Percentiles rank a stretch among this genome's conserved stretches.
These are phyloP conservation scores for Ischnus inquisitorius DNA, from an alignment of 2,888 invertebrate species.

Conservation along the genomic window DNA sequence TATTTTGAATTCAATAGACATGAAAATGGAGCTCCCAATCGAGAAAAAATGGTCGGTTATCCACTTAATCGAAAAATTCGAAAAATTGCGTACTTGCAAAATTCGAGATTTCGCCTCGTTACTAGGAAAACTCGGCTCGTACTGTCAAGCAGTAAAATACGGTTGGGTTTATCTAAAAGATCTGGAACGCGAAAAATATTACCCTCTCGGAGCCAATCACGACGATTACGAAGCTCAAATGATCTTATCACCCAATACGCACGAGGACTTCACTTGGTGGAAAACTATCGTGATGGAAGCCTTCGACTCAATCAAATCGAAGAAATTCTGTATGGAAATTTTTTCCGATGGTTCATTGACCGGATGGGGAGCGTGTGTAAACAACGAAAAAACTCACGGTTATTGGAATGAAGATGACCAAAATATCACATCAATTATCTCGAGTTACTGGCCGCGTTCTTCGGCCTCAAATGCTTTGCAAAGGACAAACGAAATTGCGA, in stretches of 20 bases:
- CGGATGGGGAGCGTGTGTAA: slow-evolving; percentile 28
- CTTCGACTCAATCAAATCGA: slow-evolving; percentile 7
- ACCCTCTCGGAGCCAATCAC: slow-evolving; percentile 33
- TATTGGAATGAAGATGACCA: slow-evolving; percentile 43
- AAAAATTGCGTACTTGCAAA: slow-evolving; percentile 36
- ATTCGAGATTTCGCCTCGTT: slow-evolving; percentile 54
- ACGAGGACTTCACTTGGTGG: slow-evolving; percentile 48
- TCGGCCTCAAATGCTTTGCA: slow-evolving; percentile 58
- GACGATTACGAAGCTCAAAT: slow-evolving; percentile 52
- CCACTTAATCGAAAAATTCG: slow-evolving; percentile 22
- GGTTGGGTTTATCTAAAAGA: slow-evolving; percentile 53
- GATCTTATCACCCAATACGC: slow-evolving; percentile 31
- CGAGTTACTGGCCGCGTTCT: slow-evolving; percentile 55
- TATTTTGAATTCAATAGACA: slow-evolving; percentile 44
- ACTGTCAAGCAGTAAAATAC: slow-evolving; percentile 61
- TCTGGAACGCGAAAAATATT: slow-evolving; percentile 55
- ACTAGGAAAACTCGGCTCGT: slow-evolving; percentile 50
- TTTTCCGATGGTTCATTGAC: slow-evolving; percentile 31
- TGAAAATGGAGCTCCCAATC: slow-evolving; percentile 53
- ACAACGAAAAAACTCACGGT: slow-evolving; percentile 37
- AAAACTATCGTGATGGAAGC: slow-evolving; percentile 27
- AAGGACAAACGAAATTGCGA: slow-evolving; percentile 40
- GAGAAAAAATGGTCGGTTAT: slow-evolving; percentile 36
- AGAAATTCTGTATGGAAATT: slow-evolving; percentile 36
- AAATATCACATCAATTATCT: slow-evolving; percentile 55